These are phyloP conservation scores for Psix sp. DNA, from an alignment of 1,140 invertebrate genomes.

Conservation along the genomic window DNA sequence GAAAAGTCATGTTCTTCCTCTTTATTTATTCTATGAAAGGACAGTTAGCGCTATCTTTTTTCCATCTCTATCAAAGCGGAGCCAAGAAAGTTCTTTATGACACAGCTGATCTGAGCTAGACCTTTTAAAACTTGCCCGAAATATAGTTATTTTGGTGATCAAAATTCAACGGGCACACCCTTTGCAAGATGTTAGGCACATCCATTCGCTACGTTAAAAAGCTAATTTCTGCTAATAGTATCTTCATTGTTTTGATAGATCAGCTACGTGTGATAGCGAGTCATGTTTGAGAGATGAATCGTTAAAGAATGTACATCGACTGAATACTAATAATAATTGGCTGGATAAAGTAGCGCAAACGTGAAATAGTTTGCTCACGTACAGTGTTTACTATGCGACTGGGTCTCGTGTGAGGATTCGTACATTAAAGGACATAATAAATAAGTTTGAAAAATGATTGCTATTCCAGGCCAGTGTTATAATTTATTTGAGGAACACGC, in stretches of 20 bases:
- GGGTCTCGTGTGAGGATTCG: constrained; percentile 3
- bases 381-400: constrained; percentile 25
- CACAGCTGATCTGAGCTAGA: too few relatives aligned
- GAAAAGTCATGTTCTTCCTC: too few relatives aligned
- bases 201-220: too few relatives aligned
- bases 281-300: constrained; percentile 18
- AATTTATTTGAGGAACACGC: constrained; percentile 20
- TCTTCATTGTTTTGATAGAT: neutral
- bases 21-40: too few relatives aligned
- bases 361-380: constrained; percentile 40
- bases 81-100: too few relatives aligned
- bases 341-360: constrained; percentile 24
- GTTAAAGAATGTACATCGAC: constrained; percentile 14
- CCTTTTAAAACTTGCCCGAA: too few relatives aligned
- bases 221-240: too few relatives aligned
- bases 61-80: too few relatives aligned
- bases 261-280: constrained; percentile 6
- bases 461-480: constrained; percentile 15
- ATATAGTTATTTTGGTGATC: too few relatives aligned
- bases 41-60: too few relatives aligned
- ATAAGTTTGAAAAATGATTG: constrained; percentile 14
- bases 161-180: too few relatives aligned
- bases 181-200: too few relatives aligned
- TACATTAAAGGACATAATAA: constrained; percentile 19
- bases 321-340: constrained; percentile 43